These are phyloP conservation scores for Chrysogorgia sp. DNA, from an alignment of 92 coral and sea anemone genomes.

Conservation along the genomic window DNA sequence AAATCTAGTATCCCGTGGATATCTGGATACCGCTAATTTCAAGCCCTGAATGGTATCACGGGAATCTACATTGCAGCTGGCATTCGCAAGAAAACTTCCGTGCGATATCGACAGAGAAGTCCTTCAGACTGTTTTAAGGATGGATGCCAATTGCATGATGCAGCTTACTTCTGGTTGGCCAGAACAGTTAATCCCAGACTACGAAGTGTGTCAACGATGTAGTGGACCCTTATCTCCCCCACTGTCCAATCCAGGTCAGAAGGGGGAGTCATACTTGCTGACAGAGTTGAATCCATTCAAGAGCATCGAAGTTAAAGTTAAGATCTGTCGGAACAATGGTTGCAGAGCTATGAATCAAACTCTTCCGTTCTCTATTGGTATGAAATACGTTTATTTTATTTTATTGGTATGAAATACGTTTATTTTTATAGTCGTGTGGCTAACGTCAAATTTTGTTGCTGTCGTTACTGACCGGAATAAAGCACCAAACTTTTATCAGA, in stretches of 20 bases:
- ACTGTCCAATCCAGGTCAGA: neutral
- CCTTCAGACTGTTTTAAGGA: neutral
- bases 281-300: neutral
- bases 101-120: neutral
- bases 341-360: neutral
- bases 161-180: constrained; percentile 3
- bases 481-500: too few species aligned
- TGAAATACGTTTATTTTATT: too few species aligned
- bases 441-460: too few species aligned
- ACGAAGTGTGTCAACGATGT: neutral
- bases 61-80: neutral
- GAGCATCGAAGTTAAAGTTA: neutral
- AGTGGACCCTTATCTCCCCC: constrained; percentile 9
- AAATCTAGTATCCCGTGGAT: too few species aligned
- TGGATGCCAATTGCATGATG: neutral
- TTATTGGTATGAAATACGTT: too few species aligned
- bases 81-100: neutral
- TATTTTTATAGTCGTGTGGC: too few species aligned
- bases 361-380: neutral
- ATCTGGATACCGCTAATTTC: too few species aligned
- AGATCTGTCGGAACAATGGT: neutral
- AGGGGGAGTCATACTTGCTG: neutral
- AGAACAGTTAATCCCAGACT: neutral
- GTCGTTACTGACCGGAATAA: too few species aligned
- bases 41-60: too few species aligned